Conservation (phyloP, 2,797 vertebrate genomes). For the Leptoclinus maculatus region DNA sequence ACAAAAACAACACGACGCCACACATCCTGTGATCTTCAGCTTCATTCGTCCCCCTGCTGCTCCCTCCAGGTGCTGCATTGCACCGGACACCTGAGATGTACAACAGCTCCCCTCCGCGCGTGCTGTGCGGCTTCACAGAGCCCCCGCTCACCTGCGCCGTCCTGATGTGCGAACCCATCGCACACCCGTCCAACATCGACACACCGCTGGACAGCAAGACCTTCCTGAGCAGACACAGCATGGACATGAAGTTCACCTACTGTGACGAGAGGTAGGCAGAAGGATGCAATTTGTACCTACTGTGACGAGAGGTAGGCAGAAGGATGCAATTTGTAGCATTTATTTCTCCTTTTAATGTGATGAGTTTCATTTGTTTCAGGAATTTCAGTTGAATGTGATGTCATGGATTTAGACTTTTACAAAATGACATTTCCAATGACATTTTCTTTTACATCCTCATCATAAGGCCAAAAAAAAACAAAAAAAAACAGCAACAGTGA, state of each 20-base stretch:
- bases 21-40: neutral
- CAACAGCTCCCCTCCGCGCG: slow-evolving; percentile 85
- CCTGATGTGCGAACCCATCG: slow-evolving; percentile 96
- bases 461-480: neutral
- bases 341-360: too few species aligned
- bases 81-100: slow-evolving; percentile 94
- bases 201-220: slow-evolving; percentile 96
- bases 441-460: too few species aligned
- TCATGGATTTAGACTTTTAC: too few species aligned
- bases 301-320: slow-evolving; percentile 93
- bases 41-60: neutral
- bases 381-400: too few species aligned
- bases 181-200: slow-evolving; percentile 96
- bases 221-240: slow-evolving; percentile 97
- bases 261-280: slow-evolving; percentile 93
- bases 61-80: slow-evolving; percentile 93
- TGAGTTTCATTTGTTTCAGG: too few species aligned
- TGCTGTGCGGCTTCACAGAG: slow-evolving; percentile 91
- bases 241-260: slow-evolving; percentile 99
- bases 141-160: slow-evolving; percentile 93
- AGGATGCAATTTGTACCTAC: slow-evolving; percentile 75
- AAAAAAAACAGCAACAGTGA: neutral
- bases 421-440: too few species aligned
- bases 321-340: too few species aligned
- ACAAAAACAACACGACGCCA: neutral